Evolutionary conservation across 2,797 vertebrate species (phyloP), one percentile per base, ranked within the genome.

Genomic region (Tarsius wallacei): DNA sequence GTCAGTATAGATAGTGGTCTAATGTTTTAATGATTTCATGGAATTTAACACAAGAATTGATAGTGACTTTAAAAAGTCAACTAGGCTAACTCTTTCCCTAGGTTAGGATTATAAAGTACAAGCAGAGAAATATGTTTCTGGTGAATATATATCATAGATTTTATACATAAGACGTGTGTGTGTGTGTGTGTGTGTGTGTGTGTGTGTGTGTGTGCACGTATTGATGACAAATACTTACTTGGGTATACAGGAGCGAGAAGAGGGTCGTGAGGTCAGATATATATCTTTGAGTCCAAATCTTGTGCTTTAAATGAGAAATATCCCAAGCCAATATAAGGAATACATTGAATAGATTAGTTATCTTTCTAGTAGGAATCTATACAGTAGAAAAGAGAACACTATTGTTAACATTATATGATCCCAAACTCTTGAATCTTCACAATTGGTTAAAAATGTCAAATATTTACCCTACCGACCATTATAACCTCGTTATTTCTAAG

Each of bases 11-110:
- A 70, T 5, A 36, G 4, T 74, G 4, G 7, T 66, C 24, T 89
- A 78, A 70, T 66, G 31, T 87, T 96, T 83, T 91, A 95, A 80
- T 68, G 17, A 80, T 80, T 95, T 88, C 15, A 64, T 49, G 17
- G 31, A 93, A 85, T 66, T 28, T 81, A 73, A 87, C 26, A 31
- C 22, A 90, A 81, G 6, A 11, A 59, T 57, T 93, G 28, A 68
- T 64, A 85, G 22, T 87, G 31, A 59, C 83, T 93, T 21, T 80
- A 96, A 87, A 95, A 84, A 47, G 26, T 84, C 42, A 82, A 90
- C 0, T 61, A 93, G 4, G 12, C 7, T 63, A 93, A 90, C 33
- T 92, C 15, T 88, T 3, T n/a, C 21, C 16, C 81, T 91, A 85
- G 61, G n/a, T 90, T 51, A 88, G 15, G 24, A 78, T 70, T 88